These are phyloP conservation scores for Heliconius hermathena DNA, from an alignment of 1,140 invertebrate genomes.

Conservation along the genomic window DNA sequence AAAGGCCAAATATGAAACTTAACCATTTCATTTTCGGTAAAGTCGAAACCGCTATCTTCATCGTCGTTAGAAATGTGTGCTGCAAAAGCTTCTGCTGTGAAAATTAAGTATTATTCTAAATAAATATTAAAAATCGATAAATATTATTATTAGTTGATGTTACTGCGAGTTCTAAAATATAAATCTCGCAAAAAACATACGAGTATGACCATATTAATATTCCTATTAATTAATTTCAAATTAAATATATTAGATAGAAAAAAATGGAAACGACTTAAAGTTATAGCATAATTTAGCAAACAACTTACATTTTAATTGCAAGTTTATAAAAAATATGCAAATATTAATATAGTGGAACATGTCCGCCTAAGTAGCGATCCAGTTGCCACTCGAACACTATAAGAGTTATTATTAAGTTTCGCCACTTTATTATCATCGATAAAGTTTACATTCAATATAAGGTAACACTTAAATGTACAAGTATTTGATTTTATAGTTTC, in stretches of 20 bases:
- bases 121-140: background rate
- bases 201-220: too few species aligned
- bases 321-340: constrained; percentile 6
- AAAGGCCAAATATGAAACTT: constrained; percentile 62
- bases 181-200: too few species aligned
- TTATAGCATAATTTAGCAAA: background rate
- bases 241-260: background rate
- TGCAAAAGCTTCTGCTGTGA: constrained; percentile 7
- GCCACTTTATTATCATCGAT: constrained; percentile 14
- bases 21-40: constrained; percentile 48
- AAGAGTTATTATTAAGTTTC: constrained; percentile 9
- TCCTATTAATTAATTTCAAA: background rate
- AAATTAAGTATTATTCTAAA: background rate
- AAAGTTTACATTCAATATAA: constrained; percentile 19
- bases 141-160: background rate
- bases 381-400: constrained; percentile 2
- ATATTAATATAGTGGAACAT: background rate
- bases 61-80: background rate
- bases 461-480: constrained; percentile 9
- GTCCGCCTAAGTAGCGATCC: background rate
- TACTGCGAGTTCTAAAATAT: background rate
- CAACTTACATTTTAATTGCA: constrained; percentile 11
- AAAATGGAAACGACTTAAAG: background rate
- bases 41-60: constrained; percentile 48
- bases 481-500: constrained; percentile 13